Evolutionary conservation across 2,797 vertebrate species (phyloP).

Genomic region (Halcyon leucocephala): DNA sequence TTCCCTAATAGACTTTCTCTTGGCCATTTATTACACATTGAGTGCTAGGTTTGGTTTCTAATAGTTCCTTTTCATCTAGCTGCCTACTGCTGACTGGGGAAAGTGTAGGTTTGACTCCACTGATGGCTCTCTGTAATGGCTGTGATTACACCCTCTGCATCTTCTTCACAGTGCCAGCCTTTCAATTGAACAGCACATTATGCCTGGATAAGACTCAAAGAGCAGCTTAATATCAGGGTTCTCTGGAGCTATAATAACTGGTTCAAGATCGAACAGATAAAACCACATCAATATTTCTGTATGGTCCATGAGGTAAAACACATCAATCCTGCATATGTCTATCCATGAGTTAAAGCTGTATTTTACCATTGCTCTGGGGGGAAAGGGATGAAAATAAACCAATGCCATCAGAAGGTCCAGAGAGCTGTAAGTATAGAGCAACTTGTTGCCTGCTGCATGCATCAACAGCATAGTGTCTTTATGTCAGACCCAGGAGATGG

Average conservation of each 20-base stretch:
- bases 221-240: constrained; percentile 81
- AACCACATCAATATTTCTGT: constrained; percentile 69
- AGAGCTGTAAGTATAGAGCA: not conserved
- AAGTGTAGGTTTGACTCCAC: constrained; percentile 80
- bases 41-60: constrained; percentile 76
- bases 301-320: constrained; percentile 58
- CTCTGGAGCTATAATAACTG: constrained; percentile 76
- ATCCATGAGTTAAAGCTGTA: constrained; percentile 35
- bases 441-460: not conserved
- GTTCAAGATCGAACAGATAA: constrained; percentile 78
- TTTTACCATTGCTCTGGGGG: constrained; percentile 2
- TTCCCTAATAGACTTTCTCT: constrained; percentile 71
- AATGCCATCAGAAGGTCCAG: not conserved
- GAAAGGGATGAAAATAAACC: not conserved
- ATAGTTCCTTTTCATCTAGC: constrained; percentile 76
- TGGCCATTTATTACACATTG: constrained; percentile 53
- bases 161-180: constrained; percentile 79
- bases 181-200: constrained; percentile 79
- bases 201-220: constrained; percentile 80
- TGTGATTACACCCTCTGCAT: constrained; percentile 85
- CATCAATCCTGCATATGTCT: constrained; percentile 34
- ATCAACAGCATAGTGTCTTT: not conserved
- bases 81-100: constrained; percentile 77
- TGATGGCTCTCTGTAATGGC: constrained; percentile 81
- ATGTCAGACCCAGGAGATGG: not conserved